These are phyloP conservation scores for Columba janthina DNA, from an alignment of 2,113 vertebrate species.

Conservation along the genomic window DNA sequence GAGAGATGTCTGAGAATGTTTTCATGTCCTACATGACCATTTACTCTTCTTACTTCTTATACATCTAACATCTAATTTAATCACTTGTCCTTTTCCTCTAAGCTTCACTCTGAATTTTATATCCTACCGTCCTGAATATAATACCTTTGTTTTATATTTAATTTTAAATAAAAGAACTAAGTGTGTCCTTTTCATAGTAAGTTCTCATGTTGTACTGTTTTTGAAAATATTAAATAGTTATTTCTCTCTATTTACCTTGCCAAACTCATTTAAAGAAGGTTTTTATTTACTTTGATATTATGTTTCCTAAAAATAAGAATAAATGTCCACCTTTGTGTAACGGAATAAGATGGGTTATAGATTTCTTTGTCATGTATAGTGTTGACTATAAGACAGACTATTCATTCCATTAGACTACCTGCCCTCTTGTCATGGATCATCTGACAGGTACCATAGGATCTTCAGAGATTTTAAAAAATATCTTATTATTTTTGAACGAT, in stretches of 20 bases:
- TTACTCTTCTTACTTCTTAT: background rate
- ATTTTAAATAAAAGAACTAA: background rate
- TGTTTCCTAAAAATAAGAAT: background rate
- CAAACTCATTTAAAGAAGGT: background rate
- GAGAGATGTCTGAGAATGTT: background rate
- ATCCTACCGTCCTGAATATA: background rate
- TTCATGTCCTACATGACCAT: background rate
- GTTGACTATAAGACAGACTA: background rate
- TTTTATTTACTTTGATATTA: background rate
- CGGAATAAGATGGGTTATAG: background rate
- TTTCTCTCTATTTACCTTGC: background rate
- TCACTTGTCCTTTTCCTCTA: background rate
- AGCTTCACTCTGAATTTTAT: background rate
- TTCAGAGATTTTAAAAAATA: background rate
- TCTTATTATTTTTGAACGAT: background rate
- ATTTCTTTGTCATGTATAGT: background rate
- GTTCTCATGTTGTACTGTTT: background rate
- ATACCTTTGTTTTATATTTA: background rate
- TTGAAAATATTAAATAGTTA: background rate
- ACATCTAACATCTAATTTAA: background rate
- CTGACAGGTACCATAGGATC: background rate
- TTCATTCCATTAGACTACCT: background rate
- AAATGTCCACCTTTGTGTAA: background rate
- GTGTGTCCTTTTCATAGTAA: background rate
- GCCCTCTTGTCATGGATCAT: background rate